A percentile compares a stretch with the other conserved stretches of the same genome.
phyloP scores from a whole-genome alignment of 2,113 vertebrate genomes.

The Spermophilus dauricus region DNA sequence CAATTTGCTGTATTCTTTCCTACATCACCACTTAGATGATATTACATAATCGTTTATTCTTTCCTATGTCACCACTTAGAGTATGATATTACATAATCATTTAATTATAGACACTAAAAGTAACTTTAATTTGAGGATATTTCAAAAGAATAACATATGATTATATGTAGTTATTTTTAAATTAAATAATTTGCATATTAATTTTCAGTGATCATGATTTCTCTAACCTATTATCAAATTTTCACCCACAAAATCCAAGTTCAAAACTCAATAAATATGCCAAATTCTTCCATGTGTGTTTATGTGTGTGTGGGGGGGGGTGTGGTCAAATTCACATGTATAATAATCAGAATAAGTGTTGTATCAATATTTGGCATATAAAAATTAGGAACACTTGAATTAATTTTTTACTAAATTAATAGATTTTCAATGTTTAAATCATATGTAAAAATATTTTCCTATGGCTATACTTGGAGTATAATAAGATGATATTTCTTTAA shows the following conservation, averaged over 20 bases:
- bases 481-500: background rate
- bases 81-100: constrained; percentile 32
- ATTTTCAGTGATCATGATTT: constrained; percentile 47
- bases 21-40: background rate
- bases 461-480: background rate
- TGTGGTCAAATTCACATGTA: background rate
- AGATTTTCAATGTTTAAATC: background rate
- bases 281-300: background rate
- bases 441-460: background rate
- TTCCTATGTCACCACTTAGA: background rate
- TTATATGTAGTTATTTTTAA: constrained; percentile 26
- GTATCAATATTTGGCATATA: background rate
- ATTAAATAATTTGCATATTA: constrained; percentile 28
- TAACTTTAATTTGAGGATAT: constrained; percentile 36
- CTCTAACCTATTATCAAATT: background rate
- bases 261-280: background rate
- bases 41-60: constrained; percentile 49
- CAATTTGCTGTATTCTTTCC: background rate
- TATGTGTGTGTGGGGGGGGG: background rate
- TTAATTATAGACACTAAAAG: constrained; percentile 55
- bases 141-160: constrained; percentile 40
- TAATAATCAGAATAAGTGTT: background rate
- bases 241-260: background rate
- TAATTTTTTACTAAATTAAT: background rate
- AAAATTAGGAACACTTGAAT: background rate